phyloP scores from a whole-genome alignment of 2,888 invertebrate genomes.

The Rutpela maculata region DNA sequence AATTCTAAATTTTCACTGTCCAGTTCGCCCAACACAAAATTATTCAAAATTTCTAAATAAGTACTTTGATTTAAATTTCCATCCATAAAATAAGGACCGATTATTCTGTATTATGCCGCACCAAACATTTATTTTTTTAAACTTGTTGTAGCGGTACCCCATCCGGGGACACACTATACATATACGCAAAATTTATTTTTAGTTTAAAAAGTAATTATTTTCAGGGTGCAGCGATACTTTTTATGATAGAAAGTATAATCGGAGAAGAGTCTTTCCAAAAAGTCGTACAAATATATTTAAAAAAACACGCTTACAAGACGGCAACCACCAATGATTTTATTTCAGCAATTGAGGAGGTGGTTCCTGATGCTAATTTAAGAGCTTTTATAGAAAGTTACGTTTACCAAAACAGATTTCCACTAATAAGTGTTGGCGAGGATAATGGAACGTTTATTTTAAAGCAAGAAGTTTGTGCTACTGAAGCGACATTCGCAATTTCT shows the following conservation, averaged over 20 bases:
- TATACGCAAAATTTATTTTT: no score
- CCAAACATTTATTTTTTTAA: no score
- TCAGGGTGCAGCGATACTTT: slow-evolving; percentile 86
- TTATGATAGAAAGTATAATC: slow-evolving; percentile 89
- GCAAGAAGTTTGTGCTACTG: slow-evolving; percentile 83
- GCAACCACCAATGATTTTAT: slow-evolving; percentile 87
- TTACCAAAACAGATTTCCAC: slow-evolving; percentile 88
- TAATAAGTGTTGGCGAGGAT: slow-evolving; percentile 78
- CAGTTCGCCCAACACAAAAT: no score
- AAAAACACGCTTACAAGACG: slow-evolving; percentile 80
- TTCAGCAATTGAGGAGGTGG: slow-evolving; percentile 77
- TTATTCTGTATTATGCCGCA: no score
- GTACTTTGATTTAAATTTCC: no score
- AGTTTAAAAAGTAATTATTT: background rate
- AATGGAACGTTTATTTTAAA: slow-evolving; percentile 76
- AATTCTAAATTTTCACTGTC: no score
- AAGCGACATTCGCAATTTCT: slow-evolving; percentile 69
- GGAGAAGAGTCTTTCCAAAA: slow-evolving; percentile 82
- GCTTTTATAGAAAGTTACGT: slow-evolving; percentile 89
- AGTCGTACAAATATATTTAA: slow-evolving; percentile 83
- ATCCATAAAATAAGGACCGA: no score
- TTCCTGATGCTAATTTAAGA: slow-evolving; percentile 75
- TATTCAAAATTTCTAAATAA: no score
- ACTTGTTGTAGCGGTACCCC: no score
- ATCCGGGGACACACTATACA: no score